These are phyloP conservation scores for Macaria liturata DNA, from an alignment of 2,888 invertebrate genomes.

Conservation along the genomic window DNA sequence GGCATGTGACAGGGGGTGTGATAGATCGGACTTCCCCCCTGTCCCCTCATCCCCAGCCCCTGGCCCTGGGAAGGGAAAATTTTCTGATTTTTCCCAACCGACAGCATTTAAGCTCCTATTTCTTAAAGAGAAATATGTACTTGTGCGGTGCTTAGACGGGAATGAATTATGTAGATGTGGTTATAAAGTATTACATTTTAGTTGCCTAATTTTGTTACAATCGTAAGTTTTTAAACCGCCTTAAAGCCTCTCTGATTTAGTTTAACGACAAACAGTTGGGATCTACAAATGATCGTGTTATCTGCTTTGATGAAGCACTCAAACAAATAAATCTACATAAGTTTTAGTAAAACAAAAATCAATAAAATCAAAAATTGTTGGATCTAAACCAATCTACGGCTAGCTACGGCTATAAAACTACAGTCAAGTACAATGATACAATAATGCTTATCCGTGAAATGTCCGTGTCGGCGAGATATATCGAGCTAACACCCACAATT, in stretches of 20 bases:
- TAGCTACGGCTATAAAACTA: too few relatives aligned
- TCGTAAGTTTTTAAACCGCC: too few relatives aligned
- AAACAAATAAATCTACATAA: too few relatives aligned
- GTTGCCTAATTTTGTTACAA: too few relatives aligned
- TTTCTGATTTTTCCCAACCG: slow-evolving; percentile 51
- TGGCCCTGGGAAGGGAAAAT: slow-evolving; percentile 42
- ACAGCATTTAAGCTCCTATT: slow-evolving; percentile 45
- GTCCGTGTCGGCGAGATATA: slow-evolving; percentile 19
- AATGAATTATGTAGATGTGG: slow-evolving; percentile 8
- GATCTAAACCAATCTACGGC: too few relatives aligned
- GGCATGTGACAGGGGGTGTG: slow-evolving; percentile 77
- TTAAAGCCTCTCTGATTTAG: too few relatives aligned
- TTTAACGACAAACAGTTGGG: too few relatives aligned
- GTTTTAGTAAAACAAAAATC: neutral
- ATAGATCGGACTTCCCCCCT: slow-evolving; percentile 66
- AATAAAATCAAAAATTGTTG: too few relatives aligned
- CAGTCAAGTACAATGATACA: too few relatives aligned
- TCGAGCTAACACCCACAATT: slow-evolving; percentile 19
- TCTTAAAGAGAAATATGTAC: slow-evolving; percentile 30
- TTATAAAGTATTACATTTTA: too few relatives aligned
- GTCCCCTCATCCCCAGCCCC: slow-evolving; percentile 24
- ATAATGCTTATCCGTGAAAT: slow-evolving; percentile 17
- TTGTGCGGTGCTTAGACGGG: slow-evolving; percentile 11
- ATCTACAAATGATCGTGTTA: too few relatives aligned
- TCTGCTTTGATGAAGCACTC: too few relatives aligned